Conservation (phyloP, 2,113 vertebrate species). For the Leptobrachium leishanense region DNA sequence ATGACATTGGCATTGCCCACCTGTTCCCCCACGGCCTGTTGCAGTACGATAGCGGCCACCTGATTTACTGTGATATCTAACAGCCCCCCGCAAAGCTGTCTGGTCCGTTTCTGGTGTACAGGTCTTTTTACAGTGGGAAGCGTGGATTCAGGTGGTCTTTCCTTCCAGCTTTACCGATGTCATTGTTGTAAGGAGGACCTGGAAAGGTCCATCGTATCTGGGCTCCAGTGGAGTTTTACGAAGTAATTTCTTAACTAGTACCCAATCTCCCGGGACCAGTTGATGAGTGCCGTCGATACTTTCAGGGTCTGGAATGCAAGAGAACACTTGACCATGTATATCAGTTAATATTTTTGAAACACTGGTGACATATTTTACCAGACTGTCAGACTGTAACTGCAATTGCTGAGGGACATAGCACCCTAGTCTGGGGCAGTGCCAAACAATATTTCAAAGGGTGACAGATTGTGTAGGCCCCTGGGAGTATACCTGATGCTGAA, state of each 20-base stretch:
- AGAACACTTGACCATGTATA: background rate
- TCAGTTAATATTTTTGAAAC: background rate
- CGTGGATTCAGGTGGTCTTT: background rate
- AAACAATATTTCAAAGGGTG: conserved; percentile 16
- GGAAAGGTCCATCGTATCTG: background rate
- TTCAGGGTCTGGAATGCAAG: conserved; percentile 2
- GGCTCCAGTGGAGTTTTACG: background rate
- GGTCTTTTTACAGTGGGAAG: background rate
- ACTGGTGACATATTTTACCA: background rate
- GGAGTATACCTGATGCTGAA: conserved; percentile 4
- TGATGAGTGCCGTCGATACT: background rate
- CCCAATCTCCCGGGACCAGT: background rate
- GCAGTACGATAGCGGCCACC: no score
- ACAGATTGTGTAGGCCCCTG: conserved; percentile 10
- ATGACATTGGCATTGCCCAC: background rate
- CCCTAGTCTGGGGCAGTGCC: background rate
- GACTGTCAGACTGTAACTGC: background rate
- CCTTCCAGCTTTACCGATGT: background rate
- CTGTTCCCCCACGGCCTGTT: background rate
- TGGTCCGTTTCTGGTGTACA: background rate
- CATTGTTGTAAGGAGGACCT: background rate
- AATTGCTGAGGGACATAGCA: background rate
- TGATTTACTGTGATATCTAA: no score
- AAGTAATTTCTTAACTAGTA: conserved; percentile 3
- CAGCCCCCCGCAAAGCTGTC: background rate